Evolutionary conservation across 2,113 vertebrate genomes (phyloP).

Genomic region (Solea solea): DNA sequence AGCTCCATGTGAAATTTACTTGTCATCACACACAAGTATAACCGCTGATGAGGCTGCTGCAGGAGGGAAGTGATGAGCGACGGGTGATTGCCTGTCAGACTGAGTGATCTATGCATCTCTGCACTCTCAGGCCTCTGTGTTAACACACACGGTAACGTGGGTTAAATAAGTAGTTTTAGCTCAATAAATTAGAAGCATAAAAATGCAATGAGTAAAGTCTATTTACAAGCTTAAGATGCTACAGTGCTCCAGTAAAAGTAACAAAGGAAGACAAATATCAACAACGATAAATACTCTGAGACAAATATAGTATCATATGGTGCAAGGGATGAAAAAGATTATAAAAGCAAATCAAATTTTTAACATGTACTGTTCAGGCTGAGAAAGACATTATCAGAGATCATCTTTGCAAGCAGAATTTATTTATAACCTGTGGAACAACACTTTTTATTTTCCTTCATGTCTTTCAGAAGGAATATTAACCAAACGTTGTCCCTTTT

Average conservation of each 20-base stretch:
- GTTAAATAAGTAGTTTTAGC: background rate
- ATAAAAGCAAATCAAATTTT: too few species aligned
- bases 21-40: conserved; percentile 38
- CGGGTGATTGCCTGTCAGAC: conserved; percentile 54
- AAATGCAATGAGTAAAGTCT: background rate
- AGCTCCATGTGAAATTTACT: conserved; percentile 30
- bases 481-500: background rate
- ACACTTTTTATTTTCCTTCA: too few species aligned
- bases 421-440: background rate
- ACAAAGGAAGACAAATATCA: too few species aligned
- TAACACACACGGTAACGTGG: background rate
- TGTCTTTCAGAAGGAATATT: background rate
- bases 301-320: too few species aligned
- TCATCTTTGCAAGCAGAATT: background rate
- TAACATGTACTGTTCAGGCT: too few species aligned
- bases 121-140: background rate
- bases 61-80: conserved; percentile 39
- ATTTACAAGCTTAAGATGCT: too few species aligned
- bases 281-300: too few species aligned
- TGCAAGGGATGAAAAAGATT: too few species aligned
- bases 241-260: too few species aligned
- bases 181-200: background rate
- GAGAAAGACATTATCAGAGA: background rate
- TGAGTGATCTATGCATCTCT: background rate
- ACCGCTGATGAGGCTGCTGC: conserved; percentile 27